Evolutionary conservation across 2,113 vertebrate genomes (phyloP).

Genomic region (Psittacara wagleri): DNA sequence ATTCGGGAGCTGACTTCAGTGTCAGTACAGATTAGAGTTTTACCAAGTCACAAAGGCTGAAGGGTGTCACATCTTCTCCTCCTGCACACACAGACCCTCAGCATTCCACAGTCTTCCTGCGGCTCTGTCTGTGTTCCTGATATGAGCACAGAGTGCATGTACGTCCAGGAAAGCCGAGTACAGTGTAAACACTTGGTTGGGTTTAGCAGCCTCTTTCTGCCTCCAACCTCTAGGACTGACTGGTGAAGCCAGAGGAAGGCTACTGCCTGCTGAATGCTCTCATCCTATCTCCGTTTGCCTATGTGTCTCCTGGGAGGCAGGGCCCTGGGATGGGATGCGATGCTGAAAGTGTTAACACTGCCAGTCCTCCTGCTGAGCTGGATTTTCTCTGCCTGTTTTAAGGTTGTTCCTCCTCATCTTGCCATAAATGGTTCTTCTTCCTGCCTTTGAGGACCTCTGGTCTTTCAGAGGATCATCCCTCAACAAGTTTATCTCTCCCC

Average conservation of each 20-base stretch:
- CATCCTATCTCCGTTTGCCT: neutral
- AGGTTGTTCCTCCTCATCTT: neutral
- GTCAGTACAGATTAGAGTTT: neutral
- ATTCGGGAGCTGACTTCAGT: fast-evolving
- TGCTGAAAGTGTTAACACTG: neutral
- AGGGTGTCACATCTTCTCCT: neutral
- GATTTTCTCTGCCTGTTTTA: neutral
- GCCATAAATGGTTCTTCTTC: neutral
- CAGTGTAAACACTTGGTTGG: neutral
- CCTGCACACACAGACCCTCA: fast-evolving
- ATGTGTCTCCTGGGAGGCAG: neutral
- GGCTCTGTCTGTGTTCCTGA: neutral
- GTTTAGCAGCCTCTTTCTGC: neutral
- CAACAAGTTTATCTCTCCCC: neutral
- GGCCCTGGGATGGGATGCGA: neutral
- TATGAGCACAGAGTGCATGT: fast-evolving
- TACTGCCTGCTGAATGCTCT: neutral
- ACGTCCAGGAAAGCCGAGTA: fast-evolving
- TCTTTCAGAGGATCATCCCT: neutral
- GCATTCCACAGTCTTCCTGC: neutral
- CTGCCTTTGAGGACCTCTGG: neutral
- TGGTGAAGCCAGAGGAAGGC: fast-evolving
- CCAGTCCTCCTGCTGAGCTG: neutral
- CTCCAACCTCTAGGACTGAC: neutral
- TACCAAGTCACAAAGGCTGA: neutral